A percentile compares a stretch with the other conserved stretches of the same genome.
These are phyloP conservation scores for Tenthredo scrophulariae DNA, from an alignment of 2,888 invertebrate species.

Conservation along the genomic window DNA sequence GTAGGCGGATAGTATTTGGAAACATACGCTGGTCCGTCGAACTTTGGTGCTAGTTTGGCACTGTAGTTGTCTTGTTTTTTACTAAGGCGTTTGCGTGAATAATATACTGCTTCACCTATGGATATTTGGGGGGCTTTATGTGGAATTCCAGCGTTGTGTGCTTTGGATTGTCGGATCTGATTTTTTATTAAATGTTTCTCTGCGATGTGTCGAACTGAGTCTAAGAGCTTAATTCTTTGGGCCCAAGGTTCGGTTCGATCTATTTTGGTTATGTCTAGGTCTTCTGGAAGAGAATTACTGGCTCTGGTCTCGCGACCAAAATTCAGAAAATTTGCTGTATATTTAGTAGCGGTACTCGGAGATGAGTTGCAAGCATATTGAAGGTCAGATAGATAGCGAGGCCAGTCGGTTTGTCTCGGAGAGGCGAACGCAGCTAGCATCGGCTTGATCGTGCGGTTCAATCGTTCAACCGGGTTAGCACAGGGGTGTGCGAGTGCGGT, in stretches of 20 bases:
- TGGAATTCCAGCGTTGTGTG: neutral
- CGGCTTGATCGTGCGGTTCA: neutral
- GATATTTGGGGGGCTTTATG: neutral
- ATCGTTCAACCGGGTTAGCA: neutral
- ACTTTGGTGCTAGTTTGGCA: neutral
- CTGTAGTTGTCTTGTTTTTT: neutral
- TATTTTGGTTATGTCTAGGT: neutral
- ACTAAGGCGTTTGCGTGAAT: neutral
- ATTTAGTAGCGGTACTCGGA: neutral
- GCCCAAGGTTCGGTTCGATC: conserved; percentile 2
- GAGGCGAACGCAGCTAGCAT: neutral
- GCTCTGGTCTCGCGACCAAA: neutral
- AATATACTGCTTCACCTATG: neutral
- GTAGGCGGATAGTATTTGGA: neutral
- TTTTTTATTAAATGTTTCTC: neutral
- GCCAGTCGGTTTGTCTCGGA: neutral
- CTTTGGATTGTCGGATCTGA: neutral
- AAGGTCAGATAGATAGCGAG: neutral
- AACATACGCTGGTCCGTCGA: neutral
- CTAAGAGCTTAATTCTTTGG: neutral
- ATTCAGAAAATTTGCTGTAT: neutral
- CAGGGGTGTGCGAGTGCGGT: neutral
- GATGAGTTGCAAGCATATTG: neutral
- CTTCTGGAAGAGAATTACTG: neutral
- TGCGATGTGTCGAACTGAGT: neutral